These are phyloP conservation scores for Cylas formicarius DNA, from an alignment of 1,140 invertebrate species.

Conservation along the genomic window DNA sequence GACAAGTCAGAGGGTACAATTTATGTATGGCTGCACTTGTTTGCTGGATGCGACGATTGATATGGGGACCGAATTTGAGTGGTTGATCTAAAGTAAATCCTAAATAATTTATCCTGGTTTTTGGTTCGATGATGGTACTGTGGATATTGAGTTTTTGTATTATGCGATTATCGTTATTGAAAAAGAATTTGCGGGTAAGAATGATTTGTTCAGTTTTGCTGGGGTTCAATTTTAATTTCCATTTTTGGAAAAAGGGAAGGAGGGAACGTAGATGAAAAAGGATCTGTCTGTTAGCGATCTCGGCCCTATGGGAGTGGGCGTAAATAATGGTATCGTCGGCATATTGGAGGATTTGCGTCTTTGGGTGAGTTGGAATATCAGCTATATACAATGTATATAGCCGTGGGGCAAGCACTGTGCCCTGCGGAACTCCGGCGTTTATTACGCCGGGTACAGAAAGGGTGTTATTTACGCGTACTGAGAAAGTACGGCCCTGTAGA, in stretches of 20 bases:
- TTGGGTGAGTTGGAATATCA: conserved; percentile 19
- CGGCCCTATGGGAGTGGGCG: conserved; percentile 16
- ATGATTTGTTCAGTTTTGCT: conserved; percentile 10
- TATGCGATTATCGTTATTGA: conserved; percentile 1
- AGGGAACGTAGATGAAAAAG: neutral
- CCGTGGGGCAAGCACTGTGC: conserved; percentile 19
- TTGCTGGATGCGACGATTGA: neutral
- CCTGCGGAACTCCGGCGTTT: conserved; percentile 31
- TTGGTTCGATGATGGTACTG: neutral
- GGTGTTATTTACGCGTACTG: conserved; percentile 22
- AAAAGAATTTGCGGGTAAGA: conserved; percentile 3
- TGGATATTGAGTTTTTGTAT: neutral
- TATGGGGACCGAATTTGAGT: neutral
- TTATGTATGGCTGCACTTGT: neutral
- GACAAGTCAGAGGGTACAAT: neutral
- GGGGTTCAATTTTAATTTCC: conserved; percentile 13
- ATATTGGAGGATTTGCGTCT: conserved; percentile 25
- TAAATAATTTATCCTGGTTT: too few species aligned
- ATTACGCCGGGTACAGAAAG: conserved; percentile 18
- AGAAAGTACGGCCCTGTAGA: conserved; percentile 26
- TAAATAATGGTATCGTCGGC: conserved; percentile 38
- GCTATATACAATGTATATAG: conserved; percentile 28
- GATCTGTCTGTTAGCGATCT: conserved; percentile 8
- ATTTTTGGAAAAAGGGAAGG: conserved; percentile 8
- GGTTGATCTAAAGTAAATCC: neutral